Evolutionary conservation across 1,140 invertebrate genomes (phyloP), one percentile per base, ranked within the genome.

Genomic region (Diuraphis noxia): DNA sequence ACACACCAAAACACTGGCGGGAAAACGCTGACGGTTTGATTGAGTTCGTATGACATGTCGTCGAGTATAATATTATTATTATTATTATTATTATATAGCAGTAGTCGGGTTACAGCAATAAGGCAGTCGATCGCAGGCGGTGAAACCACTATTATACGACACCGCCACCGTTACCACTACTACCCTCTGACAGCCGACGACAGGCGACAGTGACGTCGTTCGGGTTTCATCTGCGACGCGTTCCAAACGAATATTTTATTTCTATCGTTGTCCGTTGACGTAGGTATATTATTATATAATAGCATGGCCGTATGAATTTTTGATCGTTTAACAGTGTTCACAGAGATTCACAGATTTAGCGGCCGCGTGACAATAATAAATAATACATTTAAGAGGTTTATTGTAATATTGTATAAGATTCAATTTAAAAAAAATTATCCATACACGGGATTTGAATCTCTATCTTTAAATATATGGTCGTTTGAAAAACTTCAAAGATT

Each of bases 11-110:
- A 81, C 36, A 49, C 85, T 25, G 46, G n/a, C 87, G 87, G 36
- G n/a, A 38, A 86, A 38, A 23, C 40, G 88, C 41, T 43, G 88
- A 90, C 63, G 63, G 72, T 77, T 46, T 79, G 43, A 43, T 90
- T 79, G 56, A 40, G 56, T 30, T 90, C 40, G 40, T 38, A 88
- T 40, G 36, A 46, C 36, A 82, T 82, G 23, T 30, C 21, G 36
- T 36, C 77, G 77, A 23, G 77, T 41, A 40, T 2, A 81, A 40
- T 82, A 38, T 86, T 86, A 86, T 86, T 88, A 36, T 87, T n/a
- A 85, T 46, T 41, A 85, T 46, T n/a, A 52, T 38, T 52, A 52
- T 63, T 38, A 36, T 56, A 30, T 6, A 34, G 21, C 36, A 72
- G 56, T 72, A 72, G 38, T 82, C 81, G 25, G 21, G 40, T 82